Conservation (phyloP, 1,140 invertebrate species). For the Plodia interpunctella region DNA sequence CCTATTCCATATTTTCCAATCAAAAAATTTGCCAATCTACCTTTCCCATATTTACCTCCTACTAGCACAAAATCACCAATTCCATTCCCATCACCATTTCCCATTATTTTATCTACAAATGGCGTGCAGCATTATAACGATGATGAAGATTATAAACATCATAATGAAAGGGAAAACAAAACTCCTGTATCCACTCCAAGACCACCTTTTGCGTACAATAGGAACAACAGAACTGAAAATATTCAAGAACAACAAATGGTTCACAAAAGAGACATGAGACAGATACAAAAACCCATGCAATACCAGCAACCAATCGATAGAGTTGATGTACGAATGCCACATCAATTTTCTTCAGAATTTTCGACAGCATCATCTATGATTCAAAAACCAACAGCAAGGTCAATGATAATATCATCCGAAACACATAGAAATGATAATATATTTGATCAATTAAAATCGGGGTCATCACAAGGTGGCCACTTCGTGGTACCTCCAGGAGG, state of each 20-base stretch:
- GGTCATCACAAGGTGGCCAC: constrained; percentile 38
- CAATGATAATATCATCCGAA: constrained; percentile 53
- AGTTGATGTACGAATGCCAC: constrained; percentile 41
- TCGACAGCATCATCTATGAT: constrained; percentile 25
- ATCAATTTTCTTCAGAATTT: constrained; percentile 25
- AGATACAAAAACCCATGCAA: constrained; percentile 31
- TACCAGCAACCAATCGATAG: constrained; percentile 46
- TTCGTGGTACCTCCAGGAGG: constrained; percentile 41
- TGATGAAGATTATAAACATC: constrained; percentile 38
- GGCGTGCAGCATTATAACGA: constrained; percentile 30
- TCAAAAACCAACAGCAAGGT: constrained; percentile 37
- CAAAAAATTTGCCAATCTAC: constrained; percentile 51
- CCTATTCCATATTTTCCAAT: constrained; percentile 52
- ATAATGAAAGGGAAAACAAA: constrained; percentile 25
- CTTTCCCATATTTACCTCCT: constrained; percentile 48
- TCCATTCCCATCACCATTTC: constrained; percentile 47
- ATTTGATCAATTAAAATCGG: constrained; percentile 45
- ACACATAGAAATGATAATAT: constrained; percentile 40
- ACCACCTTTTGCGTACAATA: constrained; percentile 18
- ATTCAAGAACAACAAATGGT: constrained; percentile 27
- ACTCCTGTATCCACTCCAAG: constrained; percentile 18
- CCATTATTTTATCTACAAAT: constrained; percentile 46
- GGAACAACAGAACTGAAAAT: constrained; percentile 32
- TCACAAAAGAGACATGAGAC: constrained; percentile 34
- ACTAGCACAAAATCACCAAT: constrained; percentile 46